phyloP scores from a whole-genome alignment of 2,888 invertebrate genomes.

The Calephelis perditalis region DNA sequence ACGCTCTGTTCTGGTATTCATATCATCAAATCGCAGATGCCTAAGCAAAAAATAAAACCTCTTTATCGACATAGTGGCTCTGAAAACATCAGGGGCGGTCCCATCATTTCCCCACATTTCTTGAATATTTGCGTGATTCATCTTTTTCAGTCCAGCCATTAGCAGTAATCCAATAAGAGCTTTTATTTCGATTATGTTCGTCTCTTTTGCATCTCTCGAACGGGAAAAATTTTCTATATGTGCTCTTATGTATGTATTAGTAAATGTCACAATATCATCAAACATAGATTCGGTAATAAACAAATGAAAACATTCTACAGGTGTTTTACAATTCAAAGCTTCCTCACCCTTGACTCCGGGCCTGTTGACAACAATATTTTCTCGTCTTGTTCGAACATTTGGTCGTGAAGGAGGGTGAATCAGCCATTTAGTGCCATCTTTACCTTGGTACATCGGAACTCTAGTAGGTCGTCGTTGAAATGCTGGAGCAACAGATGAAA shows the following conservation, averaged over 20 bases:
- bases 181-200: slow-evolving; percentile 21
- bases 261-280: slow-evolving; percentile 4
- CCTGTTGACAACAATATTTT: slow-evolving; percentile 17
- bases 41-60: slow-evolving; percentile 22
- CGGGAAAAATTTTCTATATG: slow-evolving; percentile 15
- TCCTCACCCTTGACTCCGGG: slow-evolving; percentile 21
- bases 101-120: slow-evolving; percentile 21
- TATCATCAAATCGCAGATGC: slow-evolving; percentile 19
- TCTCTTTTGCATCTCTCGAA: slow-evolving; percentile 20
- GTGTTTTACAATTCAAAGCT: slow-evolving; percentile 1
- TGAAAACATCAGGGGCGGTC: slow-evolving; percentile 23
- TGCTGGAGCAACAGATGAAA: background rate
- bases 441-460: background rate
- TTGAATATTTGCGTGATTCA: slow-evolving; percentile 14
- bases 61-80: slow-evolving; percentile 15
- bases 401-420: no score
- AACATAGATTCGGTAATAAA: no score
- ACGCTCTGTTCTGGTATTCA: slow-evolving; percentile 15
- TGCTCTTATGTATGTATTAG: slow-evolving; percentile 18
- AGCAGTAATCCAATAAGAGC: slow-evolving; percentile 20
- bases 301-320: no score
- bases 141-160: slow-evolving; percentile 24
- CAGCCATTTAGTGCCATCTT: background rate
- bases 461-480: background rate
- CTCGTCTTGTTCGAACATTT: slow-evolving; percentile 6